Evolutionary conservation across 2,113 vertebrate species (phyloP).

Genomic region (Saguinus midas): DNA sequence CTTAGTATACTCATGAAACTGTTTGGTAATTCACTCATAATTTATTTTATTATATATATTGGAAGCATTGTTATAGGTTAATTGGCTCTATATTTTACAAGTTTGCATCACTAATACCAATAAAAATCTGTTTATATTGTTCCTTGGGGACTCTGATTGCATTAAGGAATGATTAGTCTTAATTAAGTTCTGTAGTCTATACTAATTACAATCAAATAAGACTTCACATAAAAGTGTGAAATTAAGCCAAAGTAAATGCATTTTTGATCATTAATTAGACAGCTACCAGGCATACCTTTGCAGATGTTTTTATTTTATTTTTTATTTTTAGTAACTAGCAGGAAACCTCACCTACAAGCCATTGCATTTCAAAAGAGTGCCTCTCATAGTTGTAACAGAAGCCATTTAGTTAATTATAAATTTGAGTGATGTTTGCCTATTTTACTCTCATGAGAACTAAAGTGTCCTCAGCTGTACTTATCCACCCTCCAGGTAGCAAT

Average conservation of each 20-base stretch:
- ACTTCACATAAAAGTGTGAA: constrained; percentile 81
- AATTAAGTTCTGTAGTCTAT: constrained; percentile 84
- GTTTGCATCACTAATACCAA: constrained; percentile 77
- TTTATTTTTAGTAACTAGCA: constrained; percentile 49
- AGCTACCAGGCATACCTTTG: constrained; percentile 70
- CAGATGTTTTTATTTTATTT: constrained; percentile 68
- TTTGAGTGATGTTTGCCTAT: constrained; percentile 39
- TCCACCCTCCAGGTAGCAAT: constrained; percentile 53
- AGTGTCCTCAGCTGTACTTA: constrained; percentile 47
- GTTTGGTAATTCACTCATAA: constrained; percentile 52
- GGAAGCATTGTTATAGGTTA: constrained; percentile 71
- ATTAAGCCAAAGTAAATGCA: constrained; percentile 79
- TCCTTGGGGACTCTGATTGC: constrained; percentile 83
- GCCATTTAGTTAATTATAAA: constrained; percentile 52
- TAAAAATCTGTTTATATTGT: constrained; percentile 81
- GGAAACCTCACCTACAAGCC: constrained; percentile 46
- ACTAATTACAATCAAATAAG: constrained; percentile 86
- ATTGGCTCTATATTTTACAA: constrained; percentile 76
- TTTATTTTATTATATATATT: constrained; percentile 79
- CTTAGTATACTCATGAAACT: constrained; percentile 58
- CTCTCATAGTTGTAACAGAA: constrained; percentile 11
- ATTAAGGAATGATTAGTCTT: constrained; percentile 83
- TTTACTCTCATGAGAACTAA: constrained; percentile 47
- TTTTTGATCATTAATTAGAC: constrained; percentile 84
- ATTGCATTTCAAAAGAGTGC: background rate